Base-by-base conservation (phyloP, 2,888 invertebrate genomes). In the Synanthedon andrenaeformis region DNA sequence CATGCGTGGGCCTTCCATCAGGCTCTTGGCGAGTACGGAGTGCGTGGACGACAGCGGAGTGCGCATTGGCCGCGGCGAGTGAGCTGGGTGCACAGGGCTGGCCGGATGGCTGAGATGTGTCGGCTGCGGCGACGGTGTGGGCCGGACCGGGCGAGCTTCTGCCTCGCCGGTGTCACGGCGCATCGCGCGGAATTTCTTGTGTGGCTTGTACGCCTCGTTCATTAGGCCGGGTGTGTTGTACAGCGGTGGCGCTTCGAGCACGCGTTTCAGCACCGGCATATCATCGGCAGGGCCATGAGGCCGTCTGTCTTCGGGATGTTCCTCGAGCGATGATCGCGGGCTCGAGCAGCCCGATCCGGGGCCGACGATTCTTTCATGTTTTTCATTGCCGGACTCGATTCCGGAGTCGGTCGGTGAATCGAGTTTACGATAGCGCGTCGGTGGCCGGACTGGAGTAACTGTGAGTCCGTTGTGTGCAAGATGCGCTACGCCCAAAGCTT, bases 131-230 rank as follows among this genome's bases (percentile, higher is more conserved):
- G 89, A 89, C 62, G 83, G 91, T 79, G 88, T 70, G 42, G 82
- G 77, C 56, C 77, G 73, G 60, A 71, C 71, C 17, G 77, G 74
- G 53, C 81, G 76, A 53, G 83, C 82, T 59, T 92, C 93, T 2
- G 94, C 94, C 69, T 95, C 95, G 49, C 93, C 93, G 2, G 92
- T 91, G 72, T 95, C 95, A 64, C 94, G 94, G 28, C 95, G 89
- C 73, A 95, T 87, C 2, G 95, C 95, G 50, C 97, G 92, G 90
- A 97, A 97, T 80, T 97, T 97, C 83, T 97, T 97, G 89, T 97
- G 97, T 57, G 96, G 96, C 76, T 96, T 96, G 88, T 97, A 97
- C 13, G 96, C 96, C 82, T 96, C 96, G 76, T 96, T 96, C 96
- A 97, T 96, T 55, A 97, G 82, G 2, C 94, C 93, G 72, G 94